Evolutionary conservation across 1,140 invertebrate species (phyloP).

Genomic region (Samia ricini): DNA sequence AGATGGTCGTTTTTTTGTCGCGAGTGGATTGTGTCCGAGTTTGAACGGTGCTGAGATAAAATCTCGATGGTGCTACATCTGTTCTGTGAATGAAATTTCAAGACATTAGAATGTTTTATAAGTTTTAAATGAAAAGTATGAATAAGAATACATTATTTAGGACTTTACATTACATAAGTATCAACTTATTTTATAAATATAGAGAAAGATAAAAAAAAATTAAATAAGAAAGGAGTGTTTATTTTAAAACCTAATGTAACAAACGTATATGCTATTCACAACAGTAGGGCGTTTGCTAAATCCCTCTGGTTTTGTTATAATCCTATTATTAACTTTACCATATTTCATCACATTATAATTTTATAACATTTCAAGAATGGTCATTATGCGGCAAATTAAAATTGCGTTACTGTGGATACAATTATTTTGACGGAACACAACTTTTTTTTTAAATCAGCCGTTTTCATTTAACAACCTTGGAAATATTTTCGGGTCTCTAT

Average conservation of each 20-base stretch:
- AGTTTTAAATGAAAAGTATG: not conserved
- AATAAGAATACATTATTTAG: not conserved
- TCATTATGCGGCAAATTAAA: too few relatives aligned
- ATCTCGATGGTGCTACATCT: constrained; percentile 84
- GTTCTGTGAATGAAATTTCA: not conserved
- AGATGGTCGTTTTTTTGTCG: constrained; percentile 88
- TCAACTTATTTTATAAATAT: too few relatives aligned
- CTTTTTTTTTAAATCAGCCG: not conserved
- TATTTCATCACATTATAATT: too few relatives aligned
- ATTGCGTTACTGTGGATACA: not conserved
- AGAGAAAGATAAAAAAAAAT: too few relatives aligned
- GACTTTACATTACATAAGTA: not conserved
- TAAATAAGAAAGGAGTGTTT: too few relatives aligned
- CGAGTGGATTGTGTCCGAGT: constrained; percentile 86
- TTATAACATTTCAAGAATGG: too few relatives aligned
- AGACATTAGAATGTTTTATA: not conserved
- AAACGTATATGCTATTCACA: too few relatives aligned
- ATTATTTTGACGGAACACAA: not conserved
- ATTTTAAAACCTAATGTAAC: too few relatives aligned
- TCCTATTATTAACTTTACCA: too few relatives aligned
- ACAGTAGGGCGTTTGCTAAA: too few relatives aligned
- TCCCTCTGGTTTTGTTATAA: too few relatives aligned
- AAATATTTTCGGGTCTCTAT: not conserved
- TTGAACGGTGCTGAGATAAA: constrained; percentile 86
- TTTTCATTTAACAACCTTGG: not conserved